These are phyloP conservation scores for Mya arenaria DNA, from an alignment of 1,140 invertebrate species.

Conservation along the genomic window DNA sequence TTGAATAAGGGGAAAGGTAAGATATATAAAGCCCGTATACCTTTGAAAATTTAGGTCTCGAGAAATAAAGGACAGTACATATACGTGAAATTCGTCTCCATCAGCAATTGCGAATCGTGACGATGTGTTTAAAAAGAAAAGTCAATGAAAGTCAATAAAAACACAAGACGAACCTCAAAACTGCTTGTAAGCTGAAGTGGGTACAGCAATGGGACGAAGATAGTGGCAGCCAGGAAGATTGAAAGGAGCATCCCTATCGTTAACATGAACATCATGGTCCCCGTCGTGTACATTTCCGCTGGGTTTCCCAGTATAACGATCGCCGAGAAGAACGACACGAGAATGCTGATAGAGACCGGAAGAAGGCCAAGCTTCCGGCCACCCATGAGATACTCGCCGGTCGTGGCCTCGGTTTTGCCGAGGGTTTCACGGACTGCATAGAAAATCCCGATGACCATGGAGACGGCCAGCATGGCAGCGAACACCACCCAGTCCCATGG, in stretches of 20 bases:
- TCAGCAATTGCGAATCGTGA: no score
- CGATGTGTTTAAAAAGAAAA: no score
- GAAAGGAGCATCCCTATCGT: slow-evolving; percentile 64
- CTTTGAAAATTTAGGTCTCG: no score
- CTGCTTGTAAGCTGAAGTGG: slow-evolving; percentile 73
- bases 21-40: no score
- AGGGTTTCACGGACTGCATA: slow-evolving; percentile 87
- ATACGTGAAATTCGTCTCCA: no score
- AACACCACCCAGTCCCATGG: slow-evolving; percentile 71
- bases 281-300: slow-evolving; percentile 76
- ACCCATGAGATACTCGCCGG: slow-evolving; percentile 89
- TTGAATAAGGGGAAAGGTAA: no score
- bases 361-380: slow-evolving; percentile 88
- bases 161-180: slow-evolving; percentile 68
- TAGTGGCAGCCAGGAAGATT: slow-evolving; percentile 59
- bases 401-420: slow-evolving; percentile 89
- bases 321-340: slow-evolving; percentile 80
- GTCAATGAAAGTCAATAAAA: no score
- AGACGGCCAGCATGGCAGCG: slow-evolving; percentile 66
- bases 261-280: slow-evolving; percentile 73
- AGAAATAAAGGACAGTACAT: no score
- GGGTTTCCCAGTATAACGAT: slow-evolving; percentile 81
- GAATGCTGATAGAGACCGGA: slow-evolving; percentile 80
- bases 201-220: slow-evolving; percentile 74
- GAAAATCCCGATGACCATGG: slow-evolving; percentile 88